Conservation (phyloP, 2,113 vertebrate species). For the Pholis gunnellus region DNA sequence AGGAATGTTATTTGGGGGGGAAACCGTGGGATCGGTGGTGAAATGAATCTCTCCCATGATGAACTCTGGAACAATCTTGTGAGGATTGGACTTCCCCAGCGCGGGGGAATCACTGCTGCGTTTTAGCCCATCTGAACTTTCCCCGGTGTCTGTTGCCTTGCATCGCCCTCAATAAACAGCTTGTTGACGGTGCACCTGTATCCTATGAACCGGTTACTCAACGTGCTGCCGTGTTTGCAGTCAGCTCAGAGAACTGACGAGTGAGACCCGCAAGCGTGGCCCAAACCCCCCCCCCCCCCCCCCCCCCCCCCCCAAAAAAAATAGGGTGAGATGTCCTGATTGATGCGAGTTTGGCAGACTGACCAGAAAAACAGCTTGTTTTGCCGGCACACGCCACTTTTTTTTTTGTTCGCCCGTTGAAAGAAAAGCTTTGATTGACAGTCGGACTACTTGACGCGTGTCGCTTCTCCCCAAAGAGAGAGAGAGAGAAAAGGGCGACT, state of each 20-base stretch:
- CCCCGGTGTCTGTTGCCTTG: neutral
- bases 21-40: neutral
- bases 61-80: slow-evolving; percentile 18
- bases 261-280: neutral
- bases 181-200: slow-evolving; percentile 7
- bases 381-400: slow-evolving; percentile 55
- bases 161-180: slow-evolving; percentile 35
- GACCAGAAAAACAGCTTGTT: slow-evolving; percentile 34
- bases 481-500: slow-evolving; percentile 12
- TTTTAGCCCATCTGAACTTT: slow-evolving; percentile 38
- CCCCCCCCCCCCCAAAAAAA: no score
- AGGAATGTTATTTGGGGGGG: neutral
- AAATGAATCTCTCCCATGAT: slow-evolving; percentile 23
- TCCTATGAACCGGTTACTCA: slow-evolving; percentile 26
- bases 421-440: slow-evolving; percentile 53
- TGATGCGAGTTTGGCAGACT: neutral
- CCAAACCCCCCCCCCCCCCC: no score
- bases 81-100: slow-evolving; percentile 55
- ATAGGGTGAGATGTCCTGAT: slow-evolving; percentile 2
- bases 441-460: slow-evolving; percentile 69
- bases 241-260: neutral
- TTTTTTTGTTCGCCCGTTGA: slow-evolving; percentile 35
- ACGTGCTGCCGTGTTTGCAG: slow-evolving; percentile 10
- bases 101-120: slow-evolving; percentile 38
- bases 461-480: slow-evolving; percentile 39